phyloP scores from a whole-genome alignment of 2,888 invertebrate species.

The Apoderus coryli region DNA sequence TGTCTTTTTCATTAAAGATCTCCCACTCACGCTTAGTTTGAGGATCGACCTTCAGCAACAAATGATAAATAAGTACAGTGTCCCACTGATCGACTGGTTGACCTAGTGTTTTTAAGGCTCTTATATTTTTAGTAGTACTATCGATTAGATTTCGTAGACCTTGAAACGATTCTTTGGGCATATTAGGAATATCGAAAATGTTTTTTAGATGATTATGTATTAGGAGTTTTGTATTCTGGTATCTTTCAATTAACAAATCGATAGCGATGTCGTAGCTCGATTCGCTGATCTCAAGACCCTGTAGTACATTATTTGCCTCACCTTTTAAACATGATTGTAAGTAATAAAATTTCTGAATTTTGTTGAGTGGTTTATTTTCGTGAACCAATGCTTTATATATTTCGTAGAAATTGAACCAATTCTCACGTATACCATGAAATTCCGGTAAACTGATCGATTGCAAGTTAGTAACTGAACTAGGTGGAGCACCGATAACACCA shows the following conservation, averaged over 20 bases:
- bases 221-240: constrained; percentile 9
- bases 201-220: constrained; percentile 11
- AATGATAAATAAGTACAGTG: constrained; percentile 11
- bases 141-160: constrained; percentile 10
- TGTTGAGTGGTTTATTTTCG: constrained; percentile 5
- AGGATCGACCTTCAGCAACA: constrained; percentile 12
- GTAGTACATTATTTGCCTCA: constrained; percentile 9
- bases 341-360: constrained; percentile 13
- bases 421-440: constrained; percentile 9
- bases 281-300: constrained; percentile 9
- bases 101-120: constrained; percentile 8
- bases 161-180: constrained; percentile 9
- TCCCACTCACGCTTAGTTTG: constrained; percentile 12
- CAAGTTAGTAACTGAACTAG: too few species aligned
- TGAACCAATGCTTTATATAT: constrained; percentile 10
- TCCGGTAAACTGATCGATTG: constrained; percentile 7
- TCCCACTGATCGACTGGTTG: constrained; percentile 12
- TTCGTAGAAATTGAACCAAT: constrained; percentile 9
- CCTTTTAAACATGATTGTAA: constrained; percentile 11
- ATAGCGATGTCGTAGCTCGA: constrained; percentile 9
- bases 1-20: constrained; percentile 8
- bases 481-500: too few species aligned
- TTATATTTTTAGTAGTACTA: constrained; percentile 5
- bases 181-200: constrained; percentile 4
- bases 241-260: constrained; percentile 10